These are phyloP conservation scores for Troides helena DNA, from an alignment of 2,888 invertebrate species.

Conservation along the genomic window DNA sequence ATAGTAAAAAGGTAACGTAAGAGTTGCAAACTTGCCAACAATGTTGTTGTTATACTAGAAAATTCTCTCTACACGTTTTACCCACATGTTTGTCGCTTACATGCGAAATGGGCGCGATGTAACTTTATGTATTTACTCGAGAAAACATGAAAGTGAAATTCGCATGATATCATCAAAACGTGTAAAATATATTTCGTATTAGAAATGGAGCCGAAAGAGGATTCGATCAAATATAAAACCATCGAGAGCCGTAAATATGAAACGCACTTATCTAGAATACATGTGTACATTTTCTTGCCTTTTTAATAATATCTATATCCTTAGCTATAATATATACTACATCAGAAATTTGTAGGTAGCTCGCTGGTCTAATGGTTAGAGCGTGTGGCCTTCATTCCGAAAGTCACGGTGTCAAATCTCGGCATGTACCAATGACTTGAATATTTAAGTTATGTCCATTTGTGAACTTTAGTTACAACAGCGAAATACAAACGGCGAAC, in stretches of 20 bases:
- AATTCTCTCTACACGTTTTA: constrained; percentile 48
- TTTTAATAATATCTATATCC: neutral
- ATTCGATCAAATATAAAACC: constrained; percentile 9
- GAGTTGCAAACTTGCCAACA: constrained; percentile 39
- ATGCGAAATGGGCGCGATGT: constrained; percentile 36
- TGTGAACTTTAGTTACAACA: no score
- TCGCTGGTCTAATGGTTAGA: no score
- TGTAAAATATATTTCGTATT: constrained; percentile 17
- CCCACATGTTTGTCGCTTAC: constrained; percentile 52
- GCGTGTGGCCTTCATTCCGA: no score
- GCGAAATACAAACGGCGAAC: no score
- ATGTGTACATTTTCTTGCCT: neutral
- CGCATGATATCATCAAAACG: constrained; percentile 13
- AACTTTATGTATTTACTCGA: constrained; percentile 50
- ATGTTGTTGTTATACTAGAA: constrained; percentile 54
- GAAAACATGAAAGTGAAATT: constrained; percentile 26
- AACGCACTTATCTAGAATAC: neutral
- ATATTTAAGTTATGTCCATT: no score
- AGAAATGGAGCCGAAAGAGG: constrained; percentile 14
- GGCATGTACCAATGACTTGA: no score
- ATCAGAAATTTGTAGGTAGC: no score
- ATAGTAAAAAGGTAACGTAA: neutral
- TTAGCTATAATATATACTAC: no score
- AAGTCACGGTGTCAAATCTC: no score
- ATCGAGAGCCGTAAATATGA: constrained; percentile 5